Conservation (phyloP, 2,888 invertebrate species). For the Cyaniris semiargus region DNA sequence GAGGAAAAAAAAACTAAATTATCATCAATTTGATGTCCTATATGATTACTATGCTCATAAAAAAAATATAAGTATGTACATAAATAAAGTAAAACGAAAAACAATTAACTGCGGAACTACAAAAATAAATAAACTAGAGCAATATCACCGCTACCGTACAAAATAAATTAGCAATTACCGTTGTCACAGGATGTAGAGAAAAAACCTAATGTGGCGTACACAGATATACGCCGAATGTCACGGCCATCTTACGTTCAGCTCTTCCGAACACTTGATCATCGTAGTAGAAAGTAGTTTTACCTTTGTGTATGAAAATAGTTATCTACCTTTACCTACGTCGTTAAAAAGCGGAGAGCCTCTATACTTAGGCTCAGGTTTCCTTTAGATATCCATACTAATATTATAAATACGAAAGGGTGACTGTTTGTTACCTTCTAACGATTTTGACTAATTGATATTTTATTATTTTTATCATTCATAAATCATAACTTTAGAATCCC, state of each 20-base stretch:
- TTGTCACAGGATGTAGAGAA: not conserved
- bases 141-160: not conserved
- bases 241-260: not conserved
- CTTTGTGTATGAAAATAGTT: not conserved
- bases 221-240: not conserved
- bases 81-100: not conserved
- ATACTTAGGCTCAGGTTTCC: too few relatives aligned
- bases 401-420: too few relatives aligned
- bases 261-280: not conserved
- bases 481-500: too few relatives aligned
- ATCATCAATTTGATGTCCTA: too few relatives aligned
- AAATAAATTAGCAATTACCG: not conserved
- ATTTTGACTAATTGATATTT: too few relatives aligned
- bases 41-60: too few relatives aligned
- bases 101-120: not conserved
- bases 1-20: too few relatives aligned
- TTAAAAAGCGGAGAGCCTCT: not conserved
- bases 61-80: not conserved
- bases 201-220: not conserved
- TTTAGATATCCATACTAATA: too few relatives aligned
- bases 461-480: too few relatives aligned
- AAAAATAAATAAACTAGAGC: not conserved
- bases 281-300: not conserved
- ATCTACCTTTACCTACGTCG: not conserved
- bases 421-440: too few relatives aligned